Base-by-base conservation (phyloP, 1,140 invertebrate species). In the Nasonia vitripennis region DNA sequence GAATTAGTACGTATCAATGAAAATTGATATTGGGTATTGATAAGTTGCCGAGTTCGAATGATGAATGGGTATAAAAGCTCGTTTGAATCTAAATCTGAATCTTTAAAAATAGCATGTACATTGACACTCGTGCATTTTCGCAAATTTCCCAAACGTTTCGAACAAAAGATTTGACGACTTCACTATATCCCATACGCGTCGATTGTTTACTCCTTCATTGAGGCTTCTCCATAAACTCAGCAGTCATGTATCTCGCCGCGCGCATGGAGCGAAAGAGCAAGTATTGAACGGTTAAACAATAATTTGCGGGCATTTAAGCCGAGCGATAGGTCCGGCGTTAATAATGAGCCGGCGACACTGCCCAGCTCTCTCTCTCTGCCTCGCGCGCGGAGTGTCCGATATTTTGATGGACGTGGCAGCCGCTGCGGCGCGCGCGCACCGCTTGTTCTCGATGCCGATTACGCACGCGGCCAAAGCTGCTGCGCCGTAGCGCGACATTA, bases 391-490 rank as follows among this genome's bases (percentile, higher is more conserved):
- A 45, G 45, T 70, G 41, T 48, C 68, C 74, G 48, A 78, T 78
- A 84, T 84, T 84, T 78, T 84, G 83, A 84, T 84, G 83, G 68
- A 84, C 77, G 82, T 78, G 70, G 27, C 70, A 71, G 70, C 41
- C 41, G 41, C 41, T 11, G 41, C 10, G 41, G 41, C 14, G 14
- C 14, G 70, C 9, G 70, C 67, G 82, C 34, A 51, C 37, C 20
- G 51, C 23, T 71, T 71, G 70, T 71, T 71, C 70, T 71, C 62
- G 41, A 82, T 78, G 84, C 85, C 87, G 87, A 89, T 88, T 89
- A 83, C 85, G 55, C 86, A 78, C 83, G 55, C 55, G 48, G 17
- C 51, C 51, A 55, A 10, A 14, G 48, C 14, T 51, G 48, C 27
- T 27, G 2, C 10, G 6, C 6, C 20, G 20, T 62, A 62, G 14